phyloP scores from a whole-genome alignment of 2,113 vertebrate species.

The Hystrix brachyura region DNA sequence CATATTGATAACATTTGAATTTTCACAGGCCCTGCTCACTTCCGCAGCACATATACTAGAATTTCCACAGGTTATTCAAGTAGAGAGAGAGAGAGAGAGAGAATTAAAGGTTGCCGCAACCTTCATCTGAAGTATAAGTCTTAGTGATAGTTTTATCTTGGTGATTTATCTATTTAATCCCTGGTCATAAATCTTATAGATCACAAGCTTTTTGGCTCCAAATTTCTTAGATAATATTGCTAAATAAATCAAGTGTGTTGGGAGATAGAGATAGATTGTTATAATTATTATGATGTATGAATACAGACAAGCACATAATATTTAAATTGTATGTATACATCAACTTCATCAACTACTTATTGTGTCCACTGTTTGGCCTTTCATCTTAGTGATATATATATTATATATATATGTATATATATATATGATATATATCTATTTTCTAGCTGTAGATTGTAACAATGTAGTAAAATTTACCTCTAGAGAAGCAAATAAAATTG shows the following conservation, averaged over 20 bases:
- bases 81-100: conserved; percentile 30
- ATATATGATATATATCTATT: no score
- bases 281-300: conserved; percentile 74
- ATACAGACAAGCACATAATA: conserved; percentile 76
- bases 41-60: no score
- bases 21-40: no score
- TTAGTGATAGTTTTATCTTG: conserved; percentile 43
- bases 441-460: conserved; percentile 34
- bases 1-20: no score
- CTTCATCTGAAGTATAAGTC: conserved; percentile 3
- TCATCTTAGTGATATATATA: conserved; percentile 59
- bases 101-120: conserved; percentile 58
- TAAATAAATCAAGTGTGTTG: conserved; percentile 80
- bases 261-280: conserved; percentile 70
- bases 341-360: conserved; percentile 67
- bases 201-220: conserved; percentile 71
- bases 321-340: conserved; percentile 75
- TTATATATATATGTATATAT: not conserved
- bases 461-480: conserved; percentile 15
- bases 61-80: conserved; percentile 26
- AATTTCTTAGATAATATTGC: conserved; percentile 78
- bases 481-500: conserved; percentile 51
- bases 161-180: conserved; percentile 78
- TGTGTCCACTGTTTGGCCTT: conserved; percentile 53
- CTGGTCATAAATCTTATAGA: conserved; percentile 75